Percentiles rank a stretch among this genome's conserved stretches.
phyloP scores from a whole-genome alignment of 2,113 vertebrate genomes.

The Egretta garzetta region DNA sequence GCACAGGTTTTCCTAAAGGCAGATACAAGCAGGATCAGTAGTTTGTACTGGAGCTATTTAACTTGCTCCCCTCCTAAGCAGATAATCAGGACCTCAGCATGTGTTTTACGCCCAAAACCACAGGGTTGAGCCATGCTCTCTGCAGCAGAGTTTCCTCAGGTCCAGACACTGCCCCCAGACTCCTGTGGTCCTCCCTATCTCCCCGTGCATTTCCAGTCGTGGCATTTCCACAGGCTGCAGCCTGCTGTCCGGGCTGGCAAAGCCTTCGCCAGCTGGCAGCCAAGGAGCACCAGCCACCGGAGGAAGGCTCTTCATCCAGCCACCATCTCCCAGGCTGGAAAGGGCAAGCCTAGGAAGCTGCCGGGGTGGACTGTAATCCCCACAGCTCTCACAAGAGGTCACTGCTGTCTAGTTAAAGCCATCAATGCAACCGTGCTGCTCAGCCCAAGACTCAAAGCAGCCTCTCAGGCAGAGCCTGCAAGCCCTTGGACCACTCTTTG shows the following conservation, averaged over 20 bases:
- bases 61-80: background rate
- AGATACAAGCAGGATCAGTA: background rate
- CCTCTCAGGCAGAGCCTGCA: background rate
- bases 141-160: background rate
- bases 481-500: background rate
- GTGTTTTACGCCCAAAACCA: background rate
- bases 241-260: background rate
- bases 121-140: background rate
- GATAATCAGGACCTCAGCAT: background rate
- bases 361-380: rapidly evolving
- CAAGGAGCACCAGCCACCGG: background rate
- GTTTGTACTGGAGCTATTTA: background rate
- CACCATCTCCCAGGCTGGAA: background rate
- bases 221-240: background rate
- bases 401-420: background rate
- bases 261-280: background rate
- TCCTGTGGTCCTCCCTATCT: background rate
- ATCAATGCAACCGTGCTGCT: background rate
- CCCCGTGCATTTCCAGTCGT: background rate
- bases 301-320: background rate
- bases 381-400: background rate
- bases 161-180: background rate
- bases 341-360: background rate
- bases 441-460: background rate
- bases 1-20: background rate